Base-by-base conservation (phyloP, 2,797 vertebrate genomes). In the Urosaurus nigricauda region DNA sequence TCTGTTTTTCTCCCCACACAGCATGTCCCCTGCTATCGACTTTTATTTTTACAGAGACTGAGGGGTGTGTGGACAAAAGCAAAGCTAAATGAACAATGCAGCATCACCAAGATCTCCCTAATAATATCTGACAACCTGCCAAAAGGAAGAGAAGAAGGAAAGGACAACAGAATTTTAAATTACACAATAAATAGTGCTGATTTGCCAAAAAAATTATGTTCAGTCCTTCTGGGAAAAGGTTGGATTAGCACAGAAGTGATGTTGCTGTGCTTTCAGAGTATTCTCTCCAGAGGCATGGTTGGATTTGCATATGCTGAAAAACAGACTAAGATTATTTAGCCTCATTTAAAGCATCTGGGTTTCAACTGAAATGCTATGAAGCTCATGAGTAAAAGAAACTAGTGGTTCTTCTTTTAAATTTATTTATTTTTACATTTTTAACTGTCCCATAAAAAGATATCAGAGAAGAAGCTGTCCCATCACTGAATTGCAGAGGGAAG, bases 51-150 rank as follows among this genome's bases (percentile, higher is more conserved):
- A 80, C 75, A 51, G 26, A 93, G 94, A 13, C n/a, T 63, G 40
- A 16, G 13, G n/a, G 90, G 70, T 91, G 71, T 26, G 19, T 63
- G 43, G 35, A 56, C 7, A 90, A 90, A 92, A 82, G 79, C 58
- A 94, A 95, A 95, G 87, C 90, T 93, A 95, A 93, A 94, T 90
- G 93, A 90, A 86, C 90, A 96, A 86, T 77, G 63, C 80, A 94
- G 79, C 89, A 92, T 90, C 87, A 84, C 84, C 74, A 77, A 91
- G 91, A 95, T 93, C 90, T 63, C 82, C 89, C 83, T 95, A 95
- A 94, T 93, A 63, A 37, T 94, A 93, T 93, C 71, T 95, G 96
- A 96, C 92, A 95, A 86, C 68, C 89, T 94, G 96, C 94, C 94
- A 96, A 94, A 94, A 96, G 93, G 92, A 93, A 93, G 92, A 87